Evolutionary conservation across 2,797 vertebrate genomes (phyloP).

Genomic region (Eleutherodactylus coqui): DNA sequence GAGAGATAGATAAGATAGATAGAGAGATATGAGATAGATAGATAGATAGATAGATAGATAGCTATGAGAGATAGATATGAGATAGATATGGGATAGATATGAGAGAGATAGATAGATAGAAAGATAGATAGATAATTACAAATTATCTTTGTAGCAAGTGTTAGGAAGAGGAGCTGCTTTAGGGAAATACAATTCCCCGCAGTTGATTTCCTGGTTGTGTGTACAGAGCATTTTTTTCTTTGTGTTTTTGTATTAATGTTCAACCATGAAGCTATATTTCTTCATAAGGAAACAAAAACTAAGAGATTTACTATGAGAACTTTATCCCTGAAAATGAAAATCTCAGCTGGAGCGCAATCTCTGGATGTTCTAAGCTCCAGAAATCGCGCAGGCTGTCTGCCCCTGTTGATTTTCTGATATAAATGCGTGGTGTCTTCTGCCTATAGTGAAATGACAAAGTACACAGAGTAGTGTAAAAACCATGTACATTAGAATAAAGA

Average conservation of each 20-base stretch:
- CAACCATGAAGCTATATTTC: neutral
- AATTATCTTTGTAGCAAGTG: neutral
- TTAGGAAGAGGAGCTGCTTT: neutral
- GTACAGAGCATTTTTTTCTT: neutral
- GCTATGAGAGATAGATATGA: too few relatives aligned
- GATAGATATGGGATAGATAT: too few relatives aligned
- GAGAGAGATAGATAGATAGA: neutral
- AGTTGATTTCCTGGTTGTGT: neutral
- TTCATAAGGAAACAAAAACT: neutral
- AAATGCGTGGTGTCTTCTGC: neutral
- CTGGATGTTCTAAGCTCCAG: neutral
- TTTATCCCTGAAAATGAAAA: conserved; percentile 21
- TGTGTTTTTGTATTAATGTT: conserved; percentile 1
- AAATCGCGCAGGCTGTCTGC: neutral
- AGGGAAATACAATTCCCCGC: neutral
- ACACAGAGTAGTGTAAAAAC: conserved; percentile 4
- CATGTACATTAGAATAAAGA: conserved; percentile 21
- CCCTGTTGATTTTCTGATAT: neutral
- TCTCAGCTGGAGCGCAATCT: conserved; percentile 10
- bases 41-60: too few relatives aligned
- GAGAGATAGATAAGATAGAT: too few relatives aligned
- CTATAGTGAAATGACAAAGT: conserved; percentile 24
- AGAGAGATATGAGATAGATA: too few relatives aligned
- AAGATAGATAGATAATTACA: neutral
- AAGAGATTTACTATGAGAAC: neutral